phyloP scores from a whole-genome alignment of 2,797 vertebrate genomes.

The Numenius phaeopus region DNA sequence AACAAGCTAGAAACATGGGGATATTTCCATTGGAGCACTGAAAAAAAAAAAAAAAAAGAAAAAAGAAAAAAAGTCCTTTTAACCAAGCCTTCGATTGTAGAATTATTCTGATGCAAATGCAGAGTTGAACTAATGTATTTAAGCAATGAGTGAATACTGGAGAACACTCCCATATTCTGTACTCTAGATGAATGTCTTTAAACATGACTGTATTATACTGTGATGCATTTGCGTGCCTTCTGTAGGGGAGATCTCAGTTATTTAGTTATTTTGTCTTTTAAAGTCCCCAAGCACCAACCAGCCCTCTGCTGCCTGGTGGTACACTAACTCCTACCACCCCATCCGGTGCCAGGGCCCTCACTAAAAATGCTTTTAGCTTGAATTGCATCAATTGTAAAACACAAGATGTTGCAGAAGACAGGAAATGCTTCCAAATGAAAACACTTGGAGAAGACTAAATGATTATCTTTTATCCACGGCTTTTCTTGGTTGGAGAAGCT shows the following conservation, averaged over 20 bases:
- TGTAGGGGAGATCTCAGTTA: background rate
- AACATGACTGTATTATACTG: background rate
- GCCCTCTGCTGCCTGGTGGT: background rate
- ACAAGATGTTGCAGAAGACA: background rate
- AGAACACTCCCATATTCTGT: background rate
- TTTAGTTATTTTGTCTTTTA: background rate
- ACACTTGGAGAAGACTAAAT: background rate
- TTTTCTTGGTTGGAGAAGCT: background rate
- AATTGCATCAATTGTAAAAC: background rate
- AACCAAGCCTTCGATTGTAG: background rate
- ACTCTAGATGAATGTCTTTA: background rate
- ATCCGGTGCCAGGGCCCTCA: background rate
- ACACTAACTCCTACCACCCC: background rate
- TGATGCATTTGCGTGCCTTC: background rate
- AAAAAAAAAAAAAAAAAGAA: too few species aligned
- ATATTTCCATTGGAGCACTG: background rate
- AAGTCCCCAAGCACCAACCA: background rate
- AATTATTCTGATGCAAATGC: background rate
- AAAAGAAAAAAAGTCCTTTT: background rate
- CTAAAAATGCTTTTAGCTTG: background rate
- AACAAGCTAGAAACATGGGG: conserved; percentile 13
- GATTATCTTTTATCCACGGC: background rate
- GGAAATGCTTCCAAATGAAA: background rate
- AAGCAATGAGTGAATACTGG: background rate
- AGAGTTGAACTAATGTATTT: background rate